Evolutionary conservation across 1,140 invertebrate species (phyloP).

Genomic region (Matsumurasca onukii): DNA sequence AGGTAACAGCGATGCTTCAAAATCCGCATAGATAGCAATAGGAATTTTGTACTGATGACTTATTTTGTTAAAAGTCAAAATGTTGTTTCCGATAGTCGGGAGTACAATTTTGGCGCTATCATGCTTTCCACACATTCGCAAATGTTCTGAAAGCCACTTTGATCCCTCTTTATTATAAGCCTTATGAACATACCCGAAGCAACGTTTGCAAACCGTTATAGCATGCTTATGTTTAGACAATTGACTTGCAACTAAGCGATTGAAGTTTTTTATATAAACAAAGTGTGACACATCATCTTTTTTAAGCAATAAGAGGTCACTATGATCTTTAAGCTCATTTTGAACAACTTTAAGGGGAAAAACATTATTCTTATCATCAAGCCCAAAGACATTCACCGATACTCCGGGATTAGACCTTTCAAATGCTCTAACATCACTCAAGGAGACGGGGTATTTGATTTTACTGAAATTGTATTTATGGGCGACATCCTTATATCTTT

Average conservation of each 20-base stretch:
- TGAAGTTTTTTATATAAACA: slow-evolving; percentile 3
- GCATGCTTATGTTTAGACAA: neutral
- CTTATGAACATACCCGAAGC: neutral
- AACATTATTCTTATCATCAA: neutral
- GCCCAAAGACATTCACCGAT: neutral
- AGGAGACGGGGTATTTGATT: neutral
- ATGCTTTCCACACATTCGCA: neutral
- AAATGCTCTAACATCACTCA: too few species aligned
- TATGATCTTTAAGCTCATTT: neutral
- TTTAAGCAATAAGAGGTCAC: neutral
- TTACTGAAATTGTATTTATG: neutral
- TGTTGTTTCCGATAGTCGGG: neutral
- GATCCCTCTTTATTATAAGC: neutral
- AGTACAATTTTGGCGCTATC: neutral
- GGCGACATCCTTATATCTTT: neutral
- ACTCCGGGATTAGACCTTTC: neutral
- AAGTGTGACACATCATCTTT: neutral
- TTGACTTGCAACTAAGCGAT: neutral
- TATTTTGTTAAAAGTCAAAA: neutral
- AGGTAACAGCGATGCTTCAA: neutral
- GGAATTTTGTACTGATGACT: neutral
- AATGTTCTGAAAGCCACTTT: neutral
- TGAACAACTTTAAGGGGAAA: too few species aligned
- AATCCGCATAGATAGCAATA: neutral
- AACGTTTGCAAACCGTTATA: neutral